phyloP scores from a whole-genome alignment of 2,113 vertebrate species.

The Rhinoptilus africanus region DNA sequence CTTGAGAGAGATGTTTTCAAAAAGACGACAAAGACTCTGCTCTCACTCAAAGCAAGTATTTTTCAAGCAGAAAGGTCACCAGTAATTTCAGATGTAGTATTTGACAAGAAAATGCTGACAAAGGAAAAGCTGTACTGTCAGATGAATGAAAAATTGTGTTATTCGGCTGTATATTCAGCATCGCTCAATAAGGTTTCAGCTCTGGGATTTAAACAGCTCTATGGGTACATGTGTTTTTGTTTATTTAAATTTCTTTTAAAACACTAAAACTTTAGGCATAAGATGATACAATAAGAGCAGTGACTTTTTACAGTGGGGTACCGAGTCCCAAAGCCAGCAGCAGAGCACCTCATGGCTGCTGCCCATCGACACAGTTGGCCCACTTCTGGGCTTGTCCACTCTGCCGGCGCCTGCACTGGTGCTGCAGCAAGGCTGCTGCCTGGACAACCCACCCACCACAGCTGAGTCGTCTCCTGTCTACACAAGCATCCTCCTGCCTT shows the following conservation, averaged over 20 bases:
- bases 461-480: neutral
- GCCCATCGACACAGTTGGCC: neutral
- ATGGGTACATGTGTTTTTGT: neutral
- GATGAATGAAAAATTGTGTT: slow-evolving; percentile 11
- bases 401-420: neutral
- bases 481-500: neutral
- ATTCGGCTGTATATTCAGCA: neutral
- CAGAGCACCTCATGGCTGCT: neutral
- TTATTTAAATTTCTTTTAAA: neutral
- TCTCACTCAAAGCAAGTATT: neutral
- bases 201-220: neutral
- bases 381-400: neutral
- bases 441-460: neutral
- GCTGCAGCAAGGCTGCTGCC: neutral
- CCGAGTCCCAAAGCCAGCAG: neutral
- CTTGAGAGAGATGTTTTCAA: neutral
- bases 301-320: neutral
- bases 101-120: slow-evolving; percentile 9
- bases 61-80: neutral
- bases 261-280: neutral
- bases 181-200: neutral
- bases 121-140: neutral
- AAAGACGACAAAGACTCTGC: neutral
- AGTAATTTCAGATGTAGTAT: neutral
- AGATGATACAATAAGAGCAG: neutral